Percentiles rank a stretch among this genome's conserved stretches.
Conservation (phyloP, 2,888 invertebrate genomes). For the Aelia acuminata region DNA sequence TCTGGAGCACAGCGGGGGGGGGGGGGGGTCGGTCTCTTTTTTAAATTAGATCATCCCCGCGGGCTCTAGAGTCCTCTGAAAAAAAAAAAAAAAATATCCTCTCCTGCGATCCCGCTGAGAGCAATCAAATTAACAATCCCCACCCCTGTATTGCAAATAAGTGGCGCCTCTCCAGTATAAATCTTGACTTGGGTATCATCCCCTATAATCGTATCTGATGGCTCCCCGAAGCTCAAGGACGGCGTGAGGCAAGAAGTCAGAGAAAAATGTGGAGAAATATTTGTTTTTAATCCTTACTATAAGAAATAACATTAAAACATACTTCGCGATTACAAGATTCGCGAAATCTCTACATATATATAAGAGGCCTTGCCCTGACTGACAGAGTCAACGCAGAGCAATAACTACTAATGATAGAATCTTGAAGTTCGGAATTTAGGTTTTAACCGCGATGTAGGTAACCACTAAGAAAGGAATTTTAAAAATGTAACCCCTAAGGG, state of each 20-base stretch:
- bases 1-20: not conserved
- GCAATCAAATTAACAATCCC: conserved; percentile 54
- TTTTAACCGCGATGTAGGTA: no score
- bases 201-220: not conserved
- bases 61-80: conserved; percentile 20
- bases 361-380: no score
- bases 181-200: not conserved
- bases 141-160: not conserved
- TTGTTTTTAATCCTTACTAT: no score
- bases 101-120: conserved; percentile 40
- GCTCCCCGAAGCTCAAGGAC: not conserved
- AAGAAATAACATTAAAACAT: no score
- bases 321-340: no score
- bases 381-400: no score
- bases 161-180: not conserved
- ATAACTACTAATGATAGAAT: no score
- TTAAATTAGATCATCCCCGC: conserved; percentile 58
- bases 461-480: no score
- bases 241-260: not conserved
- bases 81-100: conserved; percentile 50
- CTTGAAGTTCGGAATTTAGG: no score
- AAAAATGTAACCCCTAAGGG: no score
- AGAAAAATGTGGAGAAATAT: no score
- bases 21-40: not conserved
- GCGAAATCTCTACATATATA: no score